Evolutionary conservation across 2,113 vertebrate genomes (phyloP).

Genomic region (Callocephalon fimbriatum): DNA sequence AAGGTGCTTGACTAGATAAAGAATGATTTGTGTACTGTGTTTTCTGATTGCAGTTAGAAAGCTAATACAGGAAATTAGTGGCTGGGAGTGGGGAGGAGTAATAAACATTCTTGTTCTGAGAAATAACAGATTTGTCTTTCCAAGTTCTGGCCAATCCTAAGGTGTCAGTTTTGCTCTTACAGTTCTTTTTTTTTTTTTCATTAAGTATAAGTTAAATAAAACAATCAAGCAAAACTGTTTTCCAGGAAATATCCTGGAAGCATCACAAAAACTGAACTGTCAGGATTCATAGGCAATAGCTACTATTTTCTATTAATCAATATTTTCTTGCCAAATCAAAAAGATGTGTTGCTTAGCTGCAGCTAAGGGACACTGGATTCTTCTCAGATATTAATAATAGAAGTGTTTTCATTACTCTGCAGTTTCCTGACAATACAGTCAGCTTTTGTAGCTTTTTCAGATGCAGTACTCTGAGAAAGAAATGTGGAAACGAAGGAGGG

Average conservation of each 20-base stretch:
- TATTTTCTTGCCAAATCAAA: neutral
- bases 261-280: neutral
- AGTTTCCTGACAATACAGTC: neutral
- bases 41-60: neutral
- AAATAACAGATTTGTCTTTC: neutral
- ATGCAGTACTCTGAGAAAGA: neutral
- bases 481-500: neutral
- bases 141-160: neutral
- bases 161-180: neutral
- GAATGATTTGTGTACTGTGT: neutral
- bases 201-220: neutral
- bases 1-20: conserved; percentile 3
- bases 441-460: neutral
- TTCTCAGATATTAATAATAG: neutral
- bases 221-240: neutral
- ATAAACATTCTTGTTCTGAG: neutral
- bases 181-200: neutral
- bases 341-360: neutral
- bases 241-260: neutral
- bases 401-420: neutral
- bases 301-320: neutral
- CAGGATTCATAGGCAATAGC: neutral
- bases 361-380: neutral
- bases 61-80: neutral
- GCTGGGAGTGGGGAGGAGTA: neutral